phyloP scores from a whole-genome alignment of 2,797 vertebrate genomes.

The Hoplostethus atlanticus region DNA sequence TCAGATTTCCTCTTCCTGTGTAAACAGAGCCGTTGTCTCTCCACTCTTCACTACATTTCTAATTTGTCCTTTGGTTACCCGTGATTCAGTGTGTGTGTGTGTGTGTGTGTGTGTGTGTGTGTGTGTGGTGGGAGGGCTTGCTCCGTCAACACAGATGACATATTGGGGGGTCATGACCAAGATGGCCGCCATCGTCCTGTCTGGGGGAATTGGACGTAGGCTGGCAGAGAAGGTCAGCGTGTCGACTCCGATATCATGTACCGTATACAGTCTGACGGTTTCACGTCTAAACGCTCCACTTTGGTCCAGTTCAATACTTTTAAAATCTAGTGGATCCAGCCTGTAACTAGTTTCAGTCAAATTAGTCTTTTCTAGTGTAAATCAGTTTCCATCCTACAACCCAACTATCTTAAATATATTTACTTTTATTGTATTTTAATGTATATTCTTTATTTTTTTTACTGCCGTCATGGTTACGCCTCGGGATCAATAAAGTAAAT shows the following conservation, averaged over 20 bases:
- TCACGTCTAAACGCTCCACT: too few relatives aligned
- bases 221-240: constrained; percentile 46
- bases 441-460: too few relatives aligned
- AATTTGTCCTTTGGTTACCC: constrained; percentile 37
- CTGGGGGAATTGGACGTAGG: constrained; percentile 39
- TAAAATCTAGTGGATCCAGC: too few relatives aligned
- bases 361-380: too few relatives aligned
- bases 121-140: constrained; percentile 17
- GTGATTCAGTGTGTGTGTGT: constrained; percentile 30
- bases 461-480: too few relatives aligned
- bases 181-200: constrained; percentile 39
- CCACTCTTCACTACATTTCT: neutral
- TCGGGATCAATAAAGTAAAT: too few relatives aligned
- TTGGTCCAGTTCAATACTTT: too few relatives aligned
- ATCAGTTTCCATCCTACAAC: too few relatives aligned
- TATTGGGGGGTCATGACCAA: constrained; percentile 21
- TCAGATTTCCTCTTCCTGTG: constrained; percentile 20
- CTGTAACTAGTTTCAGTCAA: too few relatives aligned
- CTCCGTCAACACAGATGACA: constrained; percentile 19
- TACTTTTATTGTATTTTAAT: too few relatives aligned
- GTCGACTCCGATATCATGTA: constrained; percentile 1
- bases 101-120: constrained; percentile 14
- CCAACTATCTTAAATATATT: too few relatives aligned
- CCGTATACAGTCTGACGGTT: too few relatives aligned
- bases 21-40: constrained; percentile 10